Percentiles rank a stretch among this genome's conserved stretches.
phyloP scores from a whole-genome alignment of 2,113 vertebrate species.

The Thryonomys swinderianus region DNA sequence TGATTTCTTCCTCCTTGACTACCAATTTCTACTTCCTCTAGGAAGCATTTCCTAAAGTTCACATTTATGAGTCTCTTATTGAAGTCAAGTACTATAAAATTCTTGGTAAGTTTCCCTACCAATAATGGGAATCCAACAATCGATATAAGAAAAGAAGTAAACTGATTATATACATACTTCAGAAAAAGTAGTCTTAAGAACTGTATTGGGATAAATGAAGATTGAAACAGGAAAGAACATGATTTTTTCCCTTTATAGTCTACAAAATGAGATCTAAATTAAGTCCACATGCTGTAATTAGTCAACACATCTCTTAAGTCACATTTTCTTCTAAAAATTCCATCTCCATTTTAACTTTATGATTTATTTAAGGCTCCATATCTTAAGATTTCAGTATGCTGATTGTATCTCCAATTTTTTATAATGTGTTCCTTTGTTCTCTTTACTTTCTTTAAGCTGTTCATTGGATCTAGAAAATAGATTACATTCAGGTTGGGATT shows the following conservation, averaged over 20 bases:
- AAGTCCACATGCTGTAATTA: neutral
- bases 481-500: neutral
- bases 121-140: neutral
- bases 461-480: neutral
- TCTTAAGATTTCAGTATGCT: neutral
- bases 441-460: neutral
- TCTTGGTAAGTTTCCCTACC: neutral
- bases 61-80: neutral
- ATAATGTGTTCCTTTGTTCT: neutral
- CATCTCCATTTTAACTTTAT: neutral
- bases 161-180: neutral
- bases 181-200: conserved; percentile 12
- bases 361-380: neutral
- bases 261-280: neutral
- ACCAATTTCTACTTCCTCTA: neutral
- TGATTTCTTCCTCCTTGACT: neutral
- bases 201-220: neutral
- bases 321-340: neutral
- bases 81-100: neutral
- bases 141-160: neutral
- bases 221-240: neutral
- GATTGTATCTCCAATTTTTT: neutral
- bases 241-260: neutral
- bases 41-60: neutral
- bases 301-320: neutral